Evolutionary conservation across 2,888 invertebrate species (phyloP).

Genomic region (Ectobius pallidus): DNA sequence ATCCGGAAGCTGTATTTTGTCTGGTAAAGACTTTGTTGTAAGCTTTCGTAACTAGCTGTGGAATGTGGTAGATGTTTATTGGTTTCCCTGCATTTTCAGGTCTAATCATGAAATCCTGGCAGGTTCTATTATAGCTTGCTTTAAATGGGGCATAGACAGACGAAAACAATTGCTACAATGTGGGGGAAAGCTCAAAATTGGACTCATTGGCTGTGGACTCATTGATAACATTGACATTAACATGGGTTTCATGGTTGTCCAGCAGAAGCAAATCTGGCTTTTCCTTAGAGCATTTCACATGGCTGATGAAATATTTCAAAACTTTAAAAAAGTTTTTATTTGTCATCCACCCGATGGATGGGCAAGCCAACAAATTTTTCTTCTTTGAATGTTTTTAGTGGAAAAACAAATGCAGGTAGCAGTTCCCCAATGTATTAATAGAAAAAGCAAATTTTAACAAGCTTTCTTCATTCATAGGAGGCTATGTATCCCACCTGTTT

Average conservation of each 20-base stretch:
- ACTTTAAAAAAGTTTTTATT: neutral
- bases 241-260: neutral
- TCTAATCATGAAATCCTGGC: neutral
- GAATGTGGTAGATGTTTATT: neutral
- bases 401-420: neutral
- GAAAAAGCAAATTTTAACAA: slow-evolving; percentile 9
- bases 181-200: neutral
- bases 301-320: neutral
- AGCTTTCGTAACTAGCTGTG: neutral
- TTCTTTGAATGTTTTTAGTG: slow-evolving; percentile 15
- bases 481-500: neutral
- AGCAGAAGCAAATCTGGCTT: neutral
- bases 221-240: neutral
- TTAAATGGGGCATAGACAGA: neutral
- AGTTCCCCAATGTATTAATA: neutral
- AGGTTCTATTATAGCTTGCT: neutral
- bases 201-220: neutral
- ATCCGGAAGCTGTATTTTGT: neutral
- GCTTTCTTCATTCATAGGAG: slow-evolving; percentile 1
- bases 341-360: neutral
- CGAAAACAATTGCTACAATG: too few species aligned
- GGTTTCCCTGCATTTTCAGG: neutral
- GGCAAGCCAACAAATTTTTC: slow-evolving; percentile 14
- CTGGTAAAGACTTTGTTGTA: neutral
- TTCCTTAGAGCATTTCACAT: neutral